Evolutionary conservation across 1,140 invertebrate species (phyloP).

Genomic region (Eupristina koningsbergeri): DNA sequence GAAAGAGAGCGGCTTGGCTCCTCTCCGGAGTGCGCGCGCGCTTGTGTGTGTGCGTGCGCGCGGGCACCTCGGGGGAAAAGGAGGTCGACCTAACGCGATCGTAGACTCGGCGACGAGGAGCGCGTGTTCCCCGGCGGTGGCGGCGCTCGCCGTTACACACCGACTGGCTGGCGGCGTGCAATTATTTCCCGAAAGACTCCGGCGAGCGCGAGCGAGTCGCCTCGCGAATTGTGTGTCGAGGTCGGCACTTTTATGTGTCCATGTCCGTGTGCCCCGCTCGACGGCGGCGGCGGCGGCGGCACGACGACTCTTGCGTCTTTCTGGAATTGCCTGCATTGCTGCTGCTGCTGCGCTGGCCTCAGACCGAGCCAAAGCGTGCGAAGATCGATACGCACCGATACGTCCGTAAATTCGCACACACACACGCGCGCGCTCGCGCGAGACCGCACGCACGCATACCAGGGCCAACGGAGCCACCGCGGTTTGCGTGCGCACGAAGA

Average conservation of each 20-base stretch:
- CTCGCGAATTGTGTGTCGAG: conserved; percentile 52
- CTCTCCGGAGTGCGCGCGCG: no score
- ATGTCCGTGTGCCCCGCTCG: background rate
- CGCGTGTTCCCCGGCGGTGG: conserved; percentile 33
- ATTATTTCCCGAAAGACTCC: conserved; percentile 51
- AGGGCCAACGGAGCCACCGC: background rate
- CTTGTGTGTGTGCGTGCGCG: background rate
- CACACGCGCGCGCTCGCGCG: background rate
- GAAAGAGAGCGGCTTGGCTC: conserved; percentile 14
- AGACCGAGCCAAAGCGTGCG: background rate
- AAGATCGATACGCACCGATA: conserved; percentile 39
- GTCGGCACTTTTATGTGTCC: conserved; percentile 11
- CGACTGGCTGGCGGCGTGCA: conserved; percentile 30
- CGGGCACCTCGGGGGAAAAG: conserved; percentile 21
- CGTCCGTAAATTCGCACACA: background rate
- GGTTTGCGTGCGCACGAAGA: background rate
- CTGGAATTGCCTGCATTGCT: conserved; percentile 28
- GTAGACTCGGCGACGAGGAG: conserved; percentile 40
- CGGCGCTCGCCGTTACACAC: conserved; percentile 26
- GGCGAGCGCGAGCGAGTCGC: conserved; percentile 34
- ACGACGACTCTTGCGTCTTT: conserved; percentile 33
- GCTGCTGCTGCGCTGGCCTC: no score
- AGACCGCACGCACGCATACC: no score
- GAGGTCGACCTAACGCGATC: conserved; percentile 49
- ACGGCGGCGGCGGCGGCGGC: no score